Evolutionary conservation across 2,797 vertebrate species (phyloP).

Genomic region (Halcyon smyrnensis): DNA sequence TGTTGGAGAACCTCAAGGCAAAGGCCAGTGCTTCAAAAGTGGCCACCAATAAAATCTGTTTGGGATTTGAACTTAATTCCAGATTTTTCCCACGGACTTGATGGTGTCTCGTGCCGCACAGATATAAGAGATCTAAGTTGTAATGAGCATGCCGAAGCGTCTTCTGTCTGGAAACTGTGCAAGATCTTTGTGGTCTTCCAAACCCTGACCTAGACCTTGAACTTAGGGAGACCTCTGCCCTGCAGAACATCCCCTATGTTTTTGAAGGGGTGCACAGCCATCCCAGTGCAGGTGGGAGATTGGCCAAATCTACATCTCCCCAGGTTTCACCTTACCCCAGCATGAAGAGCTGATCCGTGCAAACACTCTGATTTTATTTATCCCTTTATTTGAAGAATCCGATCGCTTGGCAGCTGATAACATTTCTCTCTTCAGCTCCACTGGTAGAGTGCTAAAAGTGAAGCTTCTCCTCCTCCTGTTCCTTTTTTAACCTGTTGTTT

Average conservation of each 20-base stretch:
- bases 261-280: too few relatives aligned
- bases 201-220: neutral
- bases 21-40: neutral
- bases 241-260: neutral
- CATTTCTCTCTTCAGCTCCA: neutral
- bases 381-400: neutral
- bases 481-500: neutral
- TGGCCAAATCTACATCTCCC: neutral
- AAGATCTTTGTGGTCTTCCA: neutral
- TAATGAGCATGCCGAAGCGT: accelerated
- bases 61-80: neutral
- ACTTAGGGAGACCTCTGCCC: accelerated
- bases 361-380: neutral
- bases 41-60: neutral
- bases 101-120: neutral
- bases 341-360: neutral
- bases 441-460: neutral
- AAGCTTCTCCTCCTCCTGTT: neutral
- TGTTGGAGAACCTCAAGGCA: neutral
- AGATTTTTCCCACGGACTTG: accelerated
- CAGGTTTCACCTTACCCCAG: neutral
- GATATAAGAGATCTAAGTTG: accelerated
- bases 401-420: neutral
- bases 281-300: neutral
- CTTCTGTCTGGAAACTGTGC: neutral